Conservation (phyloP, 2,888 invertebrate genomes). For the Ennomos fuscantarius region DNA sequence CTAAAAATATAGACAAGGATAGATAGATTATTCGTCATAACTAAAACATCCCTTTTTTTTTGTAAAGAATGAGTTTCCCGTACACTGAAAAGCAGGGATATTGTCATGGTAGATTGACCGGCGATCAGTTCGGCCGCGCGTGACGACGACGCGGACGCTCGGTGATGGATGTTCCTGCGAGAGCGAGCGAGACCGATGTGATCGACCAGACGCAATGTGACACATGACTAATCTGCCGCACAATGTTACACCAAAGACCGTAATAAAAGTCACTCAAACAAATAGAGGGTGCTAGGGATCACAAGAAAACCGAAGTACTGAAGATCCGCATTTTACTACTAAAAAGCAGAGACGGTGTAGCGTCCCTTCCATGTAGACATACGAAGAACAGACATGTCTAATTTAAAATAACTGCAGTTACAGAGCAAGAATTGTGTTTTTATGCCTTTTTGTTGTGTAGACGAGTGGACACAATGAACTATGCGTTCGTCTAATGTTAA, state of each 20-base stretch:
- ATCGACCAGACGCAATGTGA: conserved; percentile 6
- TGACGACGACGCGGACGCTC: conserved; percentile 1
- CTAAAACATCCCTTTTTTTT: conserved; percentile 1
- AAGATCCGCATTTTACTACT: too few relatives aligned
- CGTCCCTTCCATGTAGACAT: too few relatives aligned
- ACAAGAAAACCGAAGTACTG: conserved; percentile 4
- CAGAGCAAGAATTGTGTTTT: too few relatives aligned
- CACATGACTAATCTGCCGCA: conserved; percentile 19
- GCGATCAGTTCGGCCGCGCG: background rate
- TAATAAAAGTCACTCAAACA: conserved; percentile 26
- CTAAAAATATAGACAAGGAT: too few relatives aligned
- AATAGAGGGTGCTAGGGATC: conserved; percentile 8
- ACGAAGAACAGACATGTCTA: too few relatives aligned
- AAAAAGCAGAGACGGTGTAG: too few relatives aligned
- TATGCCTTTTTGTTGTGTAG: too few relatives aligned
- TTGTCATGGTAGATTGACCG: conserved; percentile 6
- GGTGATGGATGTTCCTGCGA: background rate
- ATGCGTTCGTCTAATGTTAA: too few relatives aligned
- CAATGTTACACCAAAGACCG: conserved; percentile 13
- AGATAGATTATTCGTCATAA: background rate
- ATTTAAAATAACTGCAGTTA: too few relatives aligned
- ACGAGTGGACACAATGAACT: too few relatives aligned
- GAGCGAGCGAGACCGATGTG: too few relatives aligned
- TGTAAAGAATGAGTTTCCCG: background rate
- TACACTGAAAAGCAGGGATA: background rate